Evolutionary conservation across 2,888 invertebrate genomes (phyloP), one percentile per base, ranked within the genome.

Genomic region (Marasmarcha lunaedactyla): DNA sequence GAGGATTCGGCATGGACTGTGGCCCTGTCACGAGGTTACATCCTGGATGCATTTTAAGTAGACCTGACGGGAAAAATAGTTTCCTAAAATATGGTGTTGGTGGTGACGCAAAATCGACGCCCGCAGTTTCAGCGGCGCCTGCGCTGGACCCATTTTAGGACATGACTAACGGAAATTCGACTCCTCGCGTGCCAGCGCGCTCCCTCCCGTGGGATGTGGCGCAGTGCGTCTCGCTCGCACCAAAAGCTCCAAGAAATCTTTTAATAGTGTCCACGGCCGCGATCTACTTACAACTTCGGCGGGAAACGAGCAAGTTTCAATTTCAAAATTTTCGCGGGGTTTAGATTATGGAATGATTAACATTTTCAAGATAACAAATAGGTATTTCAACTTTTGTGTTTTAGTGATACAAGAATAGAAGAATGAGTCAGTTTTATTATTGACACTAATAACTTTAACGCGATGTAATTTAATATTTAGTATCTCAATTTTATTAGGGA

Each of bases 141-240:
- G 77, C 71, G 77, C 71, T 85, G 84, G 77, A 78, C 85, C 89
- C 89, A 88, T 88, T 88, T 89, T 88, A 88, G 89, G 89, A 87
- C 87, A 88, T 86, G 84, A 87, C 86, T 85, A 85, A 84, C 83
- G 84, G 88, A 88, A 88, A 88, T 87, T 84, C 83, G 86, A 86
- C 78, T 78, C 83, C 81, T 74, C 77, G 74, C 74, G 68, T 69
- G 76, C 74, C 63, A 68, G 56, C 72, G 71, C 69, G 79, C 69
- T 83, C 83, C 51, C 76, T 76, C 83, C 67, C 71, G 72, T 64
- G 71, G 71, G 74, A 68, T 55, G 64, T 57, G 59, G 48, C 53
- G 60, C 74, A 52, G 58, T 43, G 51, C 59, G 65, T 83, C 83
- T 68, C 83, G 63, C 78, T 83, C 77, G 57, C 77, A 57, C 83